phyloP scores from a whole-genome alignment of 2,888 invertebrate species.

The Erebia ligea region DNA sequence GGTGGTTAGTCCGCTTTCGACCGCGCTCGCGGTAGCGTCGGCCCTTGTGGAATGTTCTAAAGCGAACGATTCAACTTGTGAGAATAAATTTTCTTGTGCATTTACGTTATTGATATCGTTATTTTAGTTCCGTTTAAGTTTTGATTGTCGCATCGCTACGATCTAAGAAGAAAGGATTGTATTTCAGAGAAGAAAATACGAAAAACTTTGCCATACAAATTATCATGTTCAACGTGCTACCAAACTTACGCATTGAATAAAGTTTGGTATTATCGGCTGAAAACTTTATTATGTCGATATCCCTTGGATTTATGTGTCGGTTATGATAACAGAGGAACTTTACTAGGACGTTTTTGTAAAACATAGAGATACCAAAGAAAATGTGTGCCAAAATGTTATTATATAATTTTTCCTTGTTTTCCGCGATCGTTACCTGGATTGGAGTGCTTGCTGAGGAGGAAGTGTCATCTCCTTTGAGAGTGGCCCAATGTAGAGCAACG shows the following conservation, averaged over 20 bases:
- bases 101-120: slow-evolving; percentile 57
- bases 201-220: slow-evolving; percentile 29
- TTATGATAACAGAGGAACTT: slow-evolving; percentile 73
- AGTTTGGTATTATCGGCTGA: slow-evolving; percentile 53
- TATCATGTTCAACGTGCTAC: slow-evolving; percentile 35
- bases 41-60: slow-evolving; percentile 50
- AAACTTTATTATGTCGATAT: slow-evolving; percentile 65
- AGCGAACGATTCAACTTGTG: slow-evolving; percentile 75
- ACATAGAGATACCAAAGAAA: slow-evolving; percentile 76
- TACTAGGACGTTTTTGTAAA: slow-evolving; percentile 55
- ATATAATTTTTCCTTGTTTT: slow-evolving; percentile 77
- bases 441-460: slow-evolving; percentile 84
- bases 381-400: slow-evolving; percentile 83
- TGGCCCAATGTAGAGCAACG: slow-evolving; percentile 88
- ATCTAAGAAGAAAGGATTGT: slow-evolving; percentile 6
- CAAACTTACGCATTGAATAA: slow-evolving; percentile 39
- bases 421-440: slow-evolving; percentile 75
- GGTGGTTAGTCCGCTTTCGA: slow-evolving; percentile 82
- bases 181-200: slow-evolving; percentile 1
- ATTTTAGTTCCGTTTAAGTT: slow-evolving; percentile 61
- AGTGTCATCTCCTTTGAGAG: slow-evolving; percentile 87
- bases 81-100: slow-evolving; percentile 67
- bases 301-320: slow-evolving; percentile 64
- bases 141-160: slow-evolving; percentile 27
- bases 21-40: slow-evolving; percentile 73